Evolutionary conservation across 2,888 invertebrate genomes (phyloP).

Genomic region (Eilema depressum): DNA sequence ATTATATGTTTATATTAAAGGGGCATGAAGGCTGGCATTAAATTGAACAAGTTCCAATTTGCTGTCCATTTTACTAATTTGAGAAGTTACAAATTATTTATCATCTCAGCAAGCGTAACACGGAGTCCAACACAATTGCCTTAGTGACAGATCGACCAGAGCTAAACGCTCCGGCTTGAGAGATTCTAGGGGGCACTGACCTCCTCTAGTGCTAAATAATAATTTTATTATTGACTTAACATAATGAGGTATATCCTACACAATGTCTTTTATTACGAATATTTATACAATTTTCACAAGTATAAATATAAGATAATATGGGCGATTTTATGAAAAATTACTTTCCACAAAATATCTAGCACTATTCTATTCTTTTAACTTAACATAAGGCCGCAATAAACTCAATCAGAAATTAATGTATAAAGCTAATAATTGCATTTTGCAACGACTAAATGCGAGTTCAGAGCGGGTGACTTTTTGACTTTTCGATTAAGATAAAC

Average conservation of each 20-base stretch:
- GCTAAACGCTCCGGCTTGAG: neutral
- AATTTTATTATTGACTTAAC: neutral
- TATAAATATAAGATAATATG: neutral
- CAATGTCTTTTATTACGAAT: neutral
- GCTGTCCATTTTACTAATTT: neutral
- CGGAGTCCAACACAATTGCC: neutral
- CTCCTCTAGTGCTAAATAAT: slow-evolving; percentile 1
- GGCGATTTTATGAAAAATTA: neutral
- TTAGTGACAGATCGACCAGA: slow-evolving; percentile 9
- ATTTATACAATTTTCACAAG: neutral
- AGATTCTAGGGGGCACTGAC: neutral
- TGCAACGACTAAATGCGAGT: neutral
- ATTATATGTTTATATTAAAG: neutral
- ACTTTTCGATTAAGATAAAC: neutral
- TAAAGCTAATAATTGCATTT: neutral
- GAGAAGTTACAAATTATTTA: neutral
- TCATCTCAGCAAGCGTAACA: neutral
- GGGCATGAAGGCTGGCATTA: slow-evolving; percentile 9
- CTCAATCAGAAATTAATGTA: neutral
- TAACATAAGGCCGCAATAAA: neutral
- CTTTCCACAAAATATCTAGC: neutral
- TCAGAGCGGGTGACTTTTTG: neutral
- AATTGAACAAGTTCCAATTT: neutral
- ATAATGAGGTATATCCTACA: neutral
- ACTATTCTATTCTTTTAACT: neutral